Conservation (phyloP, 2,888 invertebrate species). For the Macrophya alboannulata region DNA sequence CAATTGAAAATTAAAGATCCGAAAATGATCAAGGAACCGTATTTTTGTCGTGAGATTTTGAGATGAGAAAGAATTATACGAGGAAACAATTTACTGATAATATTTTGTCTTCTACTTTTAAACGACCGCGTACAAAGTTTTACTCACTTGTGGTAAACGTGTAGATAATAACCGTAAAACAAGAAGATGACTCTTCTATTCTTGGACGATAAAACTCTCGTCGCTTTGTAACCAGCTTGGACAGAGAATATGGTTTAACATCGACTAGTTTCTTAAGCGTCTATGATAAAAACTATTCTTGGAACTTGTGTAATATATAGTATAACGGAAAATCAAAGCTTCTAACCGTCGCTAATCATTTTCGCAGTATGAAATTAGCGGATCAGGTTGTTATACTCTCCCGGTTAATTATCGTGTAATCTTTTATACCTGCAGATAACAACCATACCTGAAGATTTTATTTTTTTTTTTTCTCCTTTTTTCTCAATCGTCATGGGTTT, state of each 20-base stretch:
- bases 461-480: not conserved
- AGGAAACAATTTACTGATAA: not conserved
- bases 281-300: not conserved
- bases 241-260: not conserved
- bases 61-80: not conserved
- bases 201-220: not conserved
- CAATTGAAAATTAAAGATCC: not conserved
- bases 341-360: constrained; percentile 3
- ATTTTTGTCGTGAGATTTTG: not conserved
- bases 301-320: not conserved
- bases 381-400: not conserved
- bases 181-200: not conserved
- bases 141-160: not conserved
- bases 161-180: not conserved
- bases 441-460: not conserved
- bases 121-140: not conserved
- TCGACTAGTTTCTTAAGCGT: not conserved
- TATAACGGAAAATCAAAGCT: not conserved
- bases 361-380: constrained; percentile 18
- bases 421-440: not conserved
- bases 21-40: not conserved
- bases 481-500: constrained; percentile 4
- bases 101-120: not conserved
- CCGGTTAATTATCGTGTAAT: not conserved
- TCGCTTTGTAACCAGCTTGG: not conserved